Conservation (phyloP, 2,113 vertebrate species). For the Emydocephalus ijimae region DNA sequence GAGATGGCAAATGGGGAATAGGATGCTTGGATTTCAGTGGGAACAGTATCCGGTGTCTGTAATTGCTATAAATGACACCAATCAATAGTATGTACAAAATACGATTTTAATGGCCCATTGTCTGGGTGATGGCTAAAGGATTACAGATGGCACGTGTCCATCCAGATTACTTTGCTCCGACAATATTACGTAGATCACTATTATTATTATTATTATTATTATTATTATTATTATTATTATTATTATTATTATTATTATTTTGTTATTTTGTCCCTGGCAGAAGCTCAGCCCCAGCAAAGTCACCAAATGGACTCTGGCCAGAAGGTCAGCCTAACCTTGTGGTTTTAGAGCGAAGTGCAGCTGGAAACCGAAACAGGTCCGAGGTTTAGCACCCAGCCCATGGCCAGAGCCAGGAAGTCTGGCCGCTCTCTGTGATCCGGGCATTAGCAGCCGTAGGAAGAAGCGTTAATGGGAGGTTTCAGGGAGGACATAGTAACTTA, state of each 20-base stretch:
- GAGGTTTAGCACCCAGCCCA: slow-evolving; percentile 75
- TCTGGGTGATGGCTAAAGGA: slow-evolving; percentile 76
- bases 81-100: slow-evolving; percentile 75
- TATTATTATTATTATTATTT: too few relatives aligned
- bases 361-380: slow-evolving; percentile 71
- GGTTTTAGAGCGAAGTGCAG: slow-evolving; percentile 79
- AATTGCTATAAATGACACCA: slow-evolving; percentile 76
- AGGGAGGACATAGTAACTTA: slow-evolving; percentile 72
- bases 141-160: slow-evolving; percentile 70
- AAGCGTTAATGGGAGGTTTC: slow-evolving; percentile 71
- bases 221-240: slow-evolving; percentile 45
- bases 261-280: slow-evolving; percentile 54
- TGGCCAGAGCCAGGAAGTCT: slow-evolving; percentile 86
- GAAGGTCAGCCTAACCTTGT: slow-evolving; percentile 83
- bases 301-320: slow-evolving; percentile 57
- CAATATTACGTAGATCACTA: slow-evolving; percentile 47
- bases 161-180: slow-evolving; percentile 70
- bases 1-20: slow-evolving; percentile 69
- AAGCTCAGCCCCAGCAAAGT: slow-evolving; percentile 59
- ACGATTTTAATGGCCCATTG: slow-evolving; percentile 63
- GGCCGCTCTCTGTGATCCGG: slow-evolving; percentile 75
- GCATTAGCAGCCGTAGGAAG: slow-evolving; percentile 74
- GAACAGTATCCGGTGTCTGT: slow-evolving; percentile 66
- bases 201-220: too few relatives aligned
- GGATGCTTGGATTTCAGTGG: slow-evolving; percentile 62